phyloP scores from a whole-genome alignment of 2,888 invertebrate species.

The Dexiosoma caninum region DNA sequence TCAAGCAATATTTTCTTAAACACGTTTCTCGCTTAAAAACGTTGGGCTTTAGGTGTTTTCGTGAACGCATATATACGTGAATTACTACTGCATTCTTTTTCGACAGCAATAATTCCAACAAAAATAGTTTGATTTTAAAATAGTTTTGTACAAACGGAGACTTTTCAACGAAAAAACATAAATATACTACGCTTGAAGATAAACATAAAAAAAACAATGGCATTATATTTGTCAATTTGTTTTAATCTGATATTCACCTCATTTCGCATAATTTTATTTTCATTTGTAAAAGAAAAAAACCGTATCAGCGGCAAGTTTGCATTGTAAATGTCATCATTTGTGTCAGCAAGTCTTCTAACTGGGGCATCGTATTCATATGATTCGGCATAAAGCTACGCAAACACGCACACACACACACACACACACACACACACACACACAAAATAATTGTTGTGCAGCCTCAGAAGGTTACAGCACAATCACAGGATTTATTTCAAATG shows the following conservation, averaged over 20 bases:
- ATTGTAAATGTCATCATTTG: not conserved
- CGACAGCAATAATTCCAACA: too few relatives aligned
- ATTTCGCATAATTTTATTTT: not conserved
- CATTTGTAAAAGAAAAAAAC: not conserved
- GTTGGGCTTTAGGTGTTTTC: too few relatives aligned
- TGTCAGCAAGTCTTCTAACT: conserved; percentile 3
- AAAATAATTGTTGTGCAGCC: too few relatives aligned
- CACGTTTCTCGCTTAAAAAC: too few relatives aligned
- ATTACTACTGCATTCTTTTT: too few relatives aligned
- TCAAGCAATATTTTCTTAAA: too few relatives aligned
- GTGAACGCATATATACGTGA: too few relatives aligned
- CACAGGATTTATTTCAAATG: not conserved
- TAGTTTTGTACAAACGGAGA: too few relatives aligned
- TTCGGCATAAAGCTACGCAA: not conserved
- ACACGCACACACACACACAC: not conserved
- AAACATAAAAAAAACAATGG: too few relatives aligned
- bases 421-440: not conserved
- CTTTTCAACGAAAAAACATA: too few relatives aligned
- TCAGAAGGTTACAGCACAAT: not conserved
- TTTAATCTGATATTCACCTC: not conserved
- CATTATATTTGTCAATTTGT: not conserved
- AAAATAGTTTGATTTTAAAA: too few relatives aligned
- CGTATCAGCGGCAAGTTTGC: not conserved
- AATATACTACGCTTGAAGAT: too few relatives aligned
- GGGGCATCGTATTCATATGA: not conserved